Conservation (phyloP, 2,888 invertebrate genomes). For the Chelonus formosanus region DNA sequence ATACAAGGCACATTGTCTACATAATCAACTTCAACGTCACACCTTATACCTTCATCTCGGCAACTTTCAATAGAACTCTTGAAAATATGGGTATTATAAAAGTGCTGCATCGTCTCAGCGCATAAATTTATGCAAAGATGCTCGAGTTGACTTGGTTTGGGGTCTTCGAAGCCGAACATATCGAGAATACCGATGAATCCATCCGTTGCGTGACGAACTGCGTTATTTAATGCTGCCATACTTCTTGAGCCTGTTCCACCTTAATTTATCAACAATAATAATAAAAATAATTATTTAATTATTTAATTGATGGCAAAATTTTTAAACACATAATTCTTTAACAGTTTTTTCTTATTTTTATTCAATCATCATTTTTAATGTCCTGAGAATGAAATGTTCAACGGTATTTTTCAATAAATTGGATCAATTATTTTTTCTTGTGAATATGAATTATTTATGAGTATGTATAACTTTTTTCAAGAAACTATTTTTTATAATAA, state of each 20-base stretch:
- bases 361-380: too few relatives aligned
- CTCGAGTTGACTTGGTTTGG: constrained; percentile 88
- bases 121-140: constrained; percentile 95
- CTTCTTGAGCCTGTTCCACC: constrained; percentile 81
- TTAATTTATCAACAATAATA: constrained; percentile 35
- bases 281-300: constrained; percentile 14
- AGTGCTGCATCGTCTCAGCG: constrained; percentile 97
- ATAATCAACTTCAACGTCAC: constrained; percentile 91
- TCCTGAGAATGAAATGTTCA: too few relatives aligned
- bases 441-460: too few relatives aligned
- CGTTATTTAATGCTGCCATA: constrained; percentile 91
- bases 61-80: constrained; percentile 94
- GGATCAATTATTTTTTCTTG: too few relatives aligned
- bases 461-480: too few relatives aligned
- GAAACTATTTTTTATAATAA: too few relatives aligned
- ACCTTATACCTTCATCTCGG: constrained; percentile 89
- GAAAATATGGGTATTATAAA: constrained; percentile 96
- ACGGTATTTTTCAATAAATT: too few relatives aligned
- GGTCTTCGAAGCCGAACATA: constrained; percentile 97
- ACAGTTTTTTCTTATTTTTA: too few relatives aligned
- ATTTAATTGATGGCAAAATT: background rate
- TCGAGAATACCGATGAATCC: constrained; percentile 95
- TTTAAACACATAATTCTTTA: too few relatives aligned
- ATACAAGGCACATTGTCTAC: constrained; percentile 96
- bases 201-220: constrained; percentile 91